Evolutionary conservation across 2,888 invertebrate genomes (phyloP).

Genomic region (Syrista parreyssii): DNA sequence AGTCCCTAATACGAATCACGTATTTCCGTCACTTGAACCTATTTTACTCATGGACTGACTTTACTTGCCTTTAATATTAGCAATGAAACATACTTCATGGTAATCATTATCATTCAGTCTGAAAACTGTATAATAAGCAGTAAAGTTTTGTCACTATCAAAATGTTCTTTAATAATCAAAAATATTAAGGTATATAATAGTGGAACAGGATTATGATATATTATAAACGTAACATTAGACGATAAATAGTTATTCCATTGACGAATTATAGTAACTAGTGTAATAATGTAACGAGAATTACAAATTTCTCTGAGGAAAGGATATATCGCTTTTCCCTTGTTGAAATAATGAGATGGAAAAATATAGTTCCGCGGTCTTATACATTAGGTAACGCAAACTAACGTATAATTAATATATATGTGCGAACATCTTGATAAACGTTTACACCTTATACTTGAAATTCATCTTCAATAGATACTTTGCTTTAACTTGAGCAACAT

Average conservation of each 20-base stretch:
- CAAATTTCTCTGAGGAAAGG: background rate
- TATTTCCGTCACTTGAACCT: too few relatives aligned
- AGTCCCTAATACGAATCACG: too few relatives aligned
- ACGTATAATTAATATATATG: background rate
- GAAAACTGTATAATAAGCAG: background rate
- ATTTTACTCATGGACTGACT: too few relatives aligned
- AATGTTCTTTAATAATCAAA: background rate
- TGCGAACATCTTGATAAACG: background rate
- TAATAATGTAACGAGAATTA: background rate
- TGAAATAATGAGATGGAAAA: background rate
- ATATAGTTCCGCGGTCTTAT: background rate
- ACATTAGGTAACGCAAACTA: background rate
- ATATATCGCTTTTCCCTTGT: background rate
- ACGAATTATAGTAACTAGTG: background rate
- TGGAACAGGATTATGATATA: background rate
- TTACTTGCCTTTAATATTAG: too few relatives aligned
- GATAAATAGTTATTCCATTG: background rate
- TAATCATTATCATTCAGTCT: background rate
- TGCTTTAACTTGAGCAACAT: slow-evolving; percentile 92
- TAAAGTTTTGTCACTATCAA: background rate
- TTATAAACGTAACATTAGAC: background rate
- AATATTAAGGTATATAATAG: background rate
- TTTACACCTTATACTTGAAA: slow-evolving; percentile 77
- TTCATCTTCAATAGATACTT: slow-evolving; percentile 89
- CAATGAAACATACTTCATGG: too few relatives aligned